Evolutionary conservation across 2,113 vertebrate species (phyloP).

Genomic region (Peromyscus californicus): DNA sequence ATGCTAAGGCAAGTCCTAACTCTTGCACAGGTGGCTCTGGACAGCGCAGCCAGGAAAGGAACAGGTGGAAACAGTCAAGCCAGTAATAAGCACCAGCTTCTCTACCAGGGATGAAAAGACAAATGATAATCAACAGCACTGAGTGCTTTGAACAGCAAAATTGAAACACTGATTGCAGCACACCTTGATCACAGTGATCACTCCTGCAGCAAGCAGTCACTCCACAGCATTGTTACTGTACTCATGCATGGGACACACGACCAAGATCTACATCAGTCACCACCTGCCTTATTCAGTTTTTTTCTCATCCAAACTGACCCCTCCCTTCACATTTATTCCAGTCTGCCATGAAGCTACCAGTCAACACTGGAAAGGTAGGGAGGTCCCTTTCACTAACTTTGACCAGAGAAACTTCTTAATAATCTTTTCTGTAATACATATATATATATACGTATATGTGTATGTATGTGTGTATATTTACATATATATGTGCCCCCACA

Average conservation of each 20-base stretch:
- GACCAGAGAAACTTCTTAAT: background rate
- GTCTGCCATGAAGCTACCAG: background rate
- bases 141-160: background rate
- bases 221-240: background rate
- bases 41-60: constrained; percentile 33
- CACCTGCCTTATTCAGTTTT: background rate
- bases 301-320: background rate
- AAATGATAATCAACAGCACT: background rate
- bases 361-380: background rate
- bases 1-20: background rate
- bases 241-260: background rate
- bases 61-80: constrained; percentile 23
- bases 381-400: background rate
- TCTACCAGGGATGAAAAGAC: background rate
- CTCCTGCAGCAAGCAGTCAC: background rate
- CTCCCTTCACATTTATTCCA: background rate
- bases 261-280: background rate
- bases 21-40: background rate
- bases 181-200: background rate
- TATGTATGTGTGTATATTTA: background rate
- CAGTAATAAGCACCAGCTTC: background rate
- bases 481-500: background rate
- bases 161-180: background rate
- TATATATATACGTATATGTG: background rate
- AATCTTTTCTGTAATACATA: background rate